Conservation (phyloP, 2,113 vertebrate genomes). For the Strigops habroptila region DNA sequence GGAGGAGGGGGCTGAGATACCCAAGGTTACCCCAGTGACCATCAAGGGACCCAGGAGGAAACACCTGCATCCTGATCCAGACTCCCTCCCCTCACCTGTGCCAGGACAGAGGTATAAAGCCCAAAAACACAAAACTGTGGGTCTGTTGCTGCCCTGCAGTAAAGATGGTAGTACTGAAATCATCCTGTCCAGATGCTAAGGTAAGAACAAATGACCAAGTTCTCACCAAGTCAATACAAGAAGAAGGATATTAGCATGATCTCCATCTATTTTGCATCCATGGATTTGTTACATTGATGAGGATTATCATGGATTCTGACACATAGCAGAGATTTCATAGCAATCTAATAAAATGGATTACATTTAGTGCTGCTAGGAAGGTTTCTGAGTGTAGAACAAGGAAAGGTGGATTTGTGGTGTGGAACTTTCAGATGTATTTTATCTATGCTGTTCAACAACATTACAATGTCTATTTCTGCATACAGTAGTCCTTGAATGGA, state of each 20-base stretch:
- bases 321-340: not conserved
- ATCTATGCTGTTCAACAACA: not conserved
- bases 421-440: not conserved
- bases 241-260: no score
- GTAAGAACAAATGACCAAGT: not conserved
- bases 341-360: not conserved
- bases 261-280: not conserved
- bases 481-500: not conserved
- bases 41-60: not conserved
- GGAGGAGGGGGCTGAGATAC: not conserved
- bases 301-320: not conserved
- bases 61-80: fast-evolving
- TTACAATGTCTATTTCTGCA: not conserved
- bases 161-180: fast-evolving
- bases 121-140: fast-evolving
- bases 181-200: fast-evolving
- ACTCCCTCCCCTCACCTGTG: not conserved
- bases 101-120: not conserved
- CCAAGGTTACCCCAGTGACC: not conserved
- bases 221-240: fast-evolving
- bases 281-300: not conserved
- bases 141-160: not conserved
- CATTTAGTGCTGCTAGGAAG: not conserved
- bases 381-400: not conserved
- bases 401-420: not conserved